phyloP scores from a whole-genome alignment of 1,140 invertebrate genomes.

The Achatina immaculata region DNA sequence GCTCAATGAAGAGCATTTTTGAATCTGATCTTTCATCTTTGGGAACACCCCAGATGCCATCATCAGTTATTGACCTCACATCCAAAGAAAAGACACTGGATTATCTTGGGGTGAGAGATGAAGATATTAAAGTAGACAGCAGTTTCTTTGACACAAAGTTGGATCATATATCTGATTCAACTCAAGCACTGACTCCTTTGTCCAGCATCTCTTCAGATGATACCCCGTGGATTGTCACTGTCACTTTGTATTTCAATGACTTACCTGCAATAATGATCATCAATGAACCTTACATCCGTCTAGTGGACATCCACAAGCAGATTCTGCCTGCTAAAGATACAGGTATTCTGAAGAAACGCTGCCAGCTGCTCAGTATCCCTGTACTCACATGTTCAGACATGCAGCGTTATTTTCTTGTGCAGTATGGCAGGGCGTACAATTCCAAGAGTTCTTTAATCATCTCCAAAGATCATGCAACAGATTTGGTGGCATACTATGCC shows the following conservation, averaged over 20 bases:
- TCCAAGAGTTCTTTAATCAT: slow-evolving; percentile 69
- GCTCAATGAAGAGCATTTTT: slow-evolving; percentile 30
- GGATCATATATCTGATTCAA: background rate
- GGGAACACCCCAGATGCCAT: slow-evolving; percentile 2
- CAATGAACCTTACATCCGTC: slow-evolving; percentile 63
- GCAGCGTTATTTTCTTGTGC: slow-evolving; percentile 70
- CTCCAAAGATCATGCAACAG: slow-evolving; percentile 62
- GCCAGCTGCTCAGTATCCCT: slow-evolving; percentile 64
- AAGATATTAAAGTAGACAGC: slow-evolving; percentile 17
- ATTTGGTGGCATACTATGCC: slow-evolving; percentile 68
- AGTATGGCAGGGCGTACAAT: slow-evolving; percentile 67
- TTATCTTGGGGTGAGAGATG: slow-evolving; percentile 27
- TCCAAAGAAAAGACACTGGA: slow-evolving; percentile 38
- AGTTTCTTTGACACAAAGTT: background rate
- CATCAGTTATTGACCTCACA: slow-evolving; percentile 16
- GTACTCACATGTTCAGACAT: slow-evolving; percentile 68
- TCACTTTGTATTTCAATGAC: slow-evolving; percentile 70
- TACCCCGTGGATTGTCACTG: slow-evolving; percentile 67
- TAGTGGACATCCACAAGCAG: slow-evolving; percentile 71
- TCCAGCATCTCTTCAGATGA: slow-evolving; percentile 42
- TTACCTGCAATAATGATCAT: slow-evolving; percentile 68
- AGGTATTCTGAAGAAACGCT: slow-evolving; percentile 70
- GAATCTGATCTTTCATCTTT: slow-evolving; percentile 31
- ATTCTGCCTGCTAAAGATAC: slow-evolving; percentile 71
- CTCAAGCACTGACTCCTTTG: background rate